A percentile compares a stretch with the other conserved stretches of the same genome.
Conservation (phyloP, 2,888 invertebrate genomes). For the Notocelia uddmanniana region DNA sequence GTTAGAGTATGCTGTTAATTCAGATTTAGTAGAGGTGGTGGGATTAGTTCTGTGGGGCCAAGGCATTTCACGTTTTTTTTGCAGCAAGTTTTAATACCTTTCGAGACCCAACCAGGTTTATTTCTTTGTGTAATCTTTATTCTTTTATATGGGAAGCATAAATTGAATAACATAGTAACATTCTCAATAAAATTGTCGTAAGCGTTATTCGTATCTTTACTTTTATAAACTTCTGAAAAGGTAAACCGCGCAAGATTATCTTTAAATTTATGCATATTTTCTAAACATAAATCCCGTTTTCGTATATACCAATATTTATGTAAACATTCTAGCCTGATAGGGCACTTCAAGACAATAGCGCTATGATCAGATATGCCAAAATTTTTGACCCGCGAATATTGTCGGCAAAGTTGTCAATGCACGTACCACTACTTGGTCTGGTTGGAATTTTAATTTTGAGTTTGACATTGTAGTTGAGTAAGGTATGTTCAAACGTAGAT, state of each 20-base stretch:
- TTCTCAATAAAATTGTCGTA: not conserved
- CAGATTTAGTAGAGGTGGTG: too few relatives aligned
- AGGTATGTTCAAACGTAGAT: not conserved
- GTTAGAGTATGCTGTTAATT: too few relatives aligned
- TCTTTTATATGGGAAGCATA: too few relatives aligned
- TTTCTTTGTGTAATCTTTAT: too few relatives aligned
- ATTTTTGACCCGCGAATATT: not conserved
- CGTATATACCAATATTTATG: not conserved
- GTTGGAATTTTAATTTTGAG: slow-evolving; percentile 7
- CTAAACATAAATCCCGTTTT: not conserved
- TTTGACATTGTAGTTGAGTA: slow-evolving; percentile 1
- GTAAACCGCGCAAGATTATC: too few relatives aligned
- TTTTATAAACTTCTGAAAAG: not conserved
- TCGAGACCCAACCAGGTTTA: too few relatives aligned
- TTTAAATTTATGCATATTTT: not conserved
- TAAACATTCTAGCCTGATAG: not conserved
- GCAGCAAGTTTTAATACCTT: too few relatives aligned
- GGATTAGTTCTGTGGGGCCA: too few relatives aligned
- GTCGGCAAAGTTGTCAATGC: slow-evolving; percentile 3
- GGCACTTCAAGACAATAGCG: not conserved
- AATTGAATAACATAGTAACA: not conserved
- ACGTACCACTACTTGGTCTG: not conserved
- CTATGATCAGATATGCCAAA: slow-evolving; percentile 7
- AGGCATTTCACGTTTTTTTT: too few relatives aligned
- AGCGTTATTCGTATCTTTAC: not conserved